Percentiles rank a stretch among this genome's conserved stretches.
phyloP scores from a whole-genome alignment of 2,113 vertebrate species.

The Todiramphus chloris region DNA sequence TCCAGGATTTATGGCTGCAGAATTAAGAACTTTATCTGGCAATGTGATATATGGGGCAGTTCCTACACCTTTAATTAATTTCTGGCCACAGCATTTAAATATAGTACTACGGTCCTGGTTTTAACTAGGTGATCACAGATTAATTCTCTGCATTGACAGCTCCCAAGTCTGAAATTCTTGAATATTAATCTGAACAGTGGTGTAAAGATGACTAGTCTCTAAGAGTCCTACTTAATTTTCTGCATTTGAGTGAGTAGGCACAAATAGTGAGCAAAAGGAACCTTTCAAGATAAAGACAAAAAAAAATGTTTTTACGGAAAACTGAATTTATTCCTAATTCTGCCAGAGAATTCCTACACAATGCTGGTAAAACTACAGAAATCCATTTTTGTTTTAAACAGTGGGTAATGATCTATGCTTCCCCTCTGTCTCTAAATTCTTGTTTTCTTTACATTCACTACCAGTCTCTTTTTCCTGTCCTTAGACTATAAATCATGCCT shows the following conservation, averaged over 20 bases:
- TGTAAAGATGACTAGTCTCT: background rate
- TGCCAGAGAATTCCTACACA: background rate
- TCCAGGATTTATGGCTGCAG: background rate
- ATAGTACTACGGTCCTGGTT: background rate
- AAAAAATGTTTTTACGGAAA: background rate
- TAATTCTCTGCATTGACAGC: background rate
- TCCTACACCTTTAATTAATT: background rate
- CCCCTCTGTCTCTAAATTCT: background rate
- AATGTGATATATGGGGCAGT: background rate
- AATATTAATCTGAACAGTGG: background rate
- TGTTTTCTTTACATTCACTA: background rate
- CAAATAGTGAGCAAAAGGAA: background rate
- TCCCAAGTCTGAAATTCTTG: background rate
- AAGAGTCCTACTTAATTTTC: background rate
- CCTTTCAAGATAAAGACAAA: background rate
- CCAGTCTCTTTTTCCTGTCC: background rate
- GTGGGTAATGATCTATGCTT: background rate
- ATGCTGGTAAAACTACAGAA: rapidly evolving
- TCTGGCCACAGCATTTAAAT: background rate
- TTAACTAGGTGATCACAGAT: background rate
- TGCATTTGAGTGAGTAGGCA: background rate
- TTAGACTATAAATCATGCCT: background rate
- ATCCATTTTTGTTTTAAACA: background rate
- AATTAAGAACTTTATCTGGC: background rate
- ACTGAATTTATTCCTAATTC: background rate